Evolutionary conservation across 1,140 invertebrate species (phyloP), one percentile per base, ranked within the genome.

Genomic region (Xylocopa sonorina): DNA sequence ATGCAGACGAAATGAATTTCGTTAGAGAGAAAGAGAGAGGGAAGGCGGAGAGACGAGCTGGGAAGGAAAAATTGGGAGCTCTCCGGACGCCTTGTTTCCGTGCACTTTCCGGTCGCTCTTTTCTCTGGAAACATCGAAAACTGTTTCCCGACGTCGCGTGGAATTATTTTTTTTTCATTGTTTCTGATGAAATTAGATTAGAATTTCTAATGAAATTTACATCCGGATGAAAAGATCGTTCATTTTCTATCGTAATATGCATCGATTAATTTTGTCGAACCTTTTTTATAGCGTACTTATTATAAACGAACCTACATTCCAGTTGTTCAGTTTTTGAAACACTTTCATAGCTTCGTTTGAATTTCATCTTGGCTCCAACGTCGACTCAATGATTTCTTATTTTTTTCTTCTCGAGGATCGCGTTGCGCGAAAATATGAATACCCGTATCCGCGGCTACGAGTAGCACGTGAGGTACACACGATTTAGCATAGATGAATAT

Each of bases 401-500:
- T 5, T 48, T 14, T 34, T 38, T 0, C 9, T 21, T 1, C 3
- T 3, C 10, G 0, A 29, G 10, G 55, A 69, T 1, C 4, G 24
- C 14, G 27, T 29, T 5, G 10, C 12, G 16, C 0, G 34, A 43
- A 38, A 71, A 21, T 29, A 38, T 38, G 41, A 38, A 60, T 24
- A 18, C n/a, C 7, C 50, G 43, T 41, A n/a, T n/a, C n/a, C 7
- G 51, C 34, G 27, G 53, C 51, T 24, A 60, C n/a, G n/a, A 29
- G 21, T n/a, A 29, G 29, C 55, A n/a, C n/a, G n/a, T 16, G 16
- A 64, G 43, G 60, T 74, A 64, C 1, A 53, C 63, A 43, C 24
- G 46, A 41, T 74, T 51, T n/a, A 63, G 12, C 72, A 43, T 74
- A 51, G 32, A 18, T 75, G 46, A 75, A 75, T 75, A 75, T 75